Evolutionary conservation across 2,888 invertebrate genomes (phyloP), one percentile per base, ranked within the genome.

Genomic region (Stomorhina lunata): DNA sequence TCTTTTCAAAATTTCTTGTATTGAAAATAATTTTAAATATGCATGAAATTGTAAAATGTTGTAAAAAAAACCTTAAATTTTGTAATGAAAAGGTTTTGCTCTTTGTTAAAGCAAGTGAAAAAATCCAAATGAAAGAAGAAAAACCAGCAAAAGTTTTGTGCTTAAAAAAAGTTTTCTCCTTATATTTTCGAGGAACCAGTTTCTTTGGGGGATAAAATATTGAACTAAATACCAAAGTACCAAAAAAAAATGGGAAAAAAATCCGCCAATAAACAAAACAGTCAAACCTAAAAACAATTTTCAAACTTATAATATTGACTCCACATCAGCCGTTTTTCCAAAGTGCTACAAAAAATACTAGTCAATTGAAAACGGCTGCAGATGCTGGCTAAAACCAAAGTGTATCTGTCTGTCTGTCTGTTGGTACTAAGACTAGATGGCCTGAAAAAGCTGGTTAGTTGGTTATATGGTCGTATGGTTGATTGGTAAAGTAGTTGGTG

Each of bases 171-270:
- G 48, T 79, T 82, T 75, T 82, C 81, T 71, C 69, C 66, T 75
- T 43, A 65, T 79, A 57, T 71, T 79, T 71, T 27, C 4, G 29
- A 40, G 71, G 71, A 82, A 82, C 82, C 79, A 75, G 79, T 82
- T 82, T 82, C 27, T 59, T 75, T 82, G 69, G 59, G 66, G 79
- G 45, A 82, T 59, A 76, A 59, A 82, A 68, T 79, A 79, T 71
- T 82, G 79, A 79, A 79, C 82, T 72, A 82, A 79, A 82, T 82
- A 82, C 75, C 82, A 75, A 82, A 79, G 69, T 68, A 73, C 73
- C 37, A 72, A 43, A 48, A 68, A 69, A 25, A 75, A 45, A 50
- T 61, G 53, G 48, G 66, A 66, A 76, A 45, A 27, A 27, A 55
- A 63, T 34, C 20, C 43, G 34, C 37, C 59, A 45, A 63, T 40